Evolutionary conservation across 1,140 invertebrate genomes (phyloP).

Genomic region (Dendroctonus valens): DNA sequence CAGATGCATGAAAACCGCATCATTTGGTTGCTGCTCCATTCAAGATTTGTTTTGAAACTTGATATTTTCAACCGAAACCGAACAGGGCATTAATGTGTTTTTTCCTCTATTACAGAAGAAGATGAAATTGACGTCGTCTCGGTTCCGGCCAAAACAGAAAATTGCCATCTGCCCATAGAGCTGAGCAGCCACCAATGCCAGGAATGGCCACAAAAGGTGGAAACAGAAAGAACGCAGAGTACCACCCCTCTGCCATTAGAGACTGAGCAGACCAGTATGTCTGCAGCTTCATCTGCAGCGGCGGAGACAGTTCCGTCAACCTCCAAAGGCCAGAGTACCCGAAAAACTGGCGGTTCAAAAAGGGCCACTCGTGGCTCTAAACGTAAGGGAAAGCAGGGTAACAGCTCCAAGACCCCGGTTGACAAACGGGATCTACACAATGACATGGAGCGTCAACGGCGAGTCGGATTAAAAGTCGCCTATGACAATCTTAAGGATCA

Average conservation of each 20-base stretch:
- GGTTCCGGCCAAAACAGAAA: constrained; percentile 58
- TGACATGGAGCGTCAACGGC: constrained; percentile 83
- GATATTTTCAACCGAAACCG: too few species aligned
- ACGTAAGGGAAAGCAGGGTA: constrained; percentile 53
- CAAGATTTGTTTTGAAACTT: too few species aligned
- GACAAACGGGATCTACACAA: constrained; percentile 85
- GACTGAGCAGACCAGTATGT: too few species aligned
- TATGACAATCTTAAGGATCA: constrained; percentile 77
- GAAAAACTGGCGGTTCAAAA: constrained; percentile 44
- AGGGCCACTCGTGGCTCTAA: constrained; percentile 40
- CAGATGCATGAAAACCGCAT: too few species aligned
- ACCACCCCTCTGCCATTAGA: too few species aligned
- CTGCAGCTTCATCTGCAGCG: constrained; percentile 10
- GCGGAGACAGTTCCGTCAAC: too few species aligned
- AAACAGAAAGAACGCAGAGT: neutral
- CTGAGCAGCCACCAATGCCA: constrained; percentile 56
- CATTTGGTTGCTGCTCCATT: too few species aligned
- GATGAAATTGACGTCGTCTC: constrained; percentile 83
- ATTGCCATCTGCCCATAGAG: constrained; percentile 45
- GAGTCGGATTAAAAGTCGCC: constrained; percentile 79
- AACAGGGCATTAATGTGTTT: constrained; percentile 7
- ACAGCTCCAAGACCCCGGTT: constrained; percentile 59
- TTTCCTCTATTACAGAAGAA: constrained; percentile 48
- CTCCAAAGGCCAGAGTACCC: constrained; percentile 26
- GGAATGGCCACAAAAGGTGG: constrained; percentile 21